A percentile compares a stretch with the other conserved stretches of the same genome.
phyloP scores from a whole-genome alignment of 1,140 invertebrate species.

The Ptiloglossa arizonensis region DNA sequence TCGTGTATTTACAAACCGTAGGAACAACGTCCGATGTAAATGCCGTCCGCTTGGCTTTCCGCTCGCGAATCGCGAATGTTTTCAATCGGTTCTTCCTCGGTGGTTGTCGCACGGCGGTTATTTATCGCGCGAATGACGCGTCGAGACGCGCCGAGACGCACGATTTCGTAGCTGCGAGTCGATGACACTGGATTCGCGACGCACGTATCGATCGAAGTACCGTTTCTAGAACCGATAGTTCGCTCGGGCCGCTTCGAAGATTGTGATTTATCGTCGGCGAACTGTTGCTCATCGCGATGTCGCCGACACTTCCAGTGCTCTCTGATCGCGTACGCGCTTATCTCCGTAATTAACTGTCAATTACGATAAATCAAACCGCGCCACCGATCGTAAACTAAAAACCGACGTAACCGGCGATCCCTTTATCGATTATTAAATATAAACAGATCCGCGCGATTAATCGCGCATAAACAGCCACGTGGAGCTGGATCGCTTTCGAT shows the following conservation, averaged over 20 bases:
- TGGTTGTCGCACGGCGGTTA: too few species aligned
- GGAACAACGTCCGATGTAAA: too few species aligned
- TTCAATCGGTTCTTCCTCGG: too few species aligned
- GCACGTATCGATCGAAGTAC: slow-evolving; percentile 46
- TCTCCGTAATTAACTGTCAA: background rate
- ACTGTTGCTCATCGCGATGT: slow-evolving; percentile 41
- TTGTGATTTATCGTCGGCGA: slow-evolving; percentile 46
- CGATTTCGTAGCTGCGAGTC: slow-evolving; percentile 22
- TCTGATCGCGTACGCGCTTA: background rate
- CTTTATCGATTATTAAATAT: too few species aligned
- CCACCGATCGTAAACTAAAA: background rate
- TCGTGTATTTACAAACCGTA: too few species aligned
- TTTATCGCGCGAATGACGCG: too few species aligned
- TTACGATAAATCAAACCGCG: background rate
- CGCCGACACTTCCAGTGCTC: slow-evolving; percentile 9
- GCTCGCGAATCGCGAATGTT: too few species aligned
- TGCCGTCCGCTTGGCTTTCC: too few species aligned
- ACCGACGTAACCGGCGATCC: too few species aligned
- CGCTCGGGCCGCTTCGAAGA: slow-evolving; percentile 14
- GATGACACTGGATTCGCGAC: slow-evolving; percentile 39
- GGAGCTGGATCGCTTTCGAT: too few species aligned
- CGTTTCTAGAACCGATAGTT: slow-evolving; percentile 42
- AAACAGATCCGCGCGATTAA: too few species aligned
- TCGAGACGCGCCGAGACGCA: background rate
- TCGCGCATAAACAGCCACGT: too few species aligned